A percentile compares a stretch with the other conserved stretches of the same genome.
These are phyloP conservation scores for Apolygus lucorum DNA, from an alignment of 1,140 invertebrate genomes.

Conservation along the genomic window DNA sequence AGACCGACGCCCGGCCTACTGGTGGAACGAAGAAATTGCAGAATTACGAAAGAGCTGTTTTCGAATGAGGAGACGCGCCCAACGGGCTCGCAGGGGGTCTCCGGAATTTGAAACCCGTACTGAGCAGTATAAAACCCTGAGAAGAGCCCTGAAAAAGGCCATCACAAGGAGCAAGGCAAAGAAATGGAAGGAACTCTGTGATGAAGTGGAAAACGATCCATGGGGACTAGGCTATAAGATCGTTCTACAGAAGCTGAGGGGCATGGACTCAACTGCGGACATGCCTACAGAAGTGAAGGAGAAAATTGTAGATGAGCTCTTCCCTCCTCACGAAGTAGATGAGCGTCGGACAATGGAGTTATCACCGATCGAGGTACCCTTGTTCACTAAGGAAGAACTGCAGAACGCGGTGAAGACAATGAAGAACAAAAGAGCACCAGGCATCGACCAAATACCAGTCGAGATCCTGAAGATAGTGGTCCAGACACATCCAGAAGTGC, in stretches of 20 bases:
- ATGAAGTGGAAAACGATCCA: neutral
- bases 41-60: slow-evolving; percentile 32
- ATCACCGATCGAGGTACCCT: neutral
- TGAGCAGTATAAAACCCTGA: neutral
- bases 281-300: no score
- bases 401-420: slow-evolving; percentile 28
- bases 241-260: neutral
- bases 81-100: neutral
- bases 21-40: slow-evolving; percentile 36
- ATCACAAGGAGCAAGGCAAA: neutral
- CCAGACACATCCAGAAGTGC: neutral
- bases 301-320: neutral
- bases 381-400: slow-evolving; percentile 34
- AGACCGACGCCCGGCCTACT: slow-evolving; percentile 31
- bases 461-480: slow-evolving; percentile 31
- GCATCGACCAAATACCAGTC: slow-evolving; percentile 35
- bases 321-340: neutral
- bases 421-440: slow-evolving; percentile 35
- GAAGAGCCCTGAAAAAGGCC: neutral
- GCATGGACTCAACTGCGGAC: neutral
- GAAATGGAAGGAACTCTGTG: neutral
- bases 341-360: neutral
- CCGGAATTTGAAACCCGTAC: neutral
- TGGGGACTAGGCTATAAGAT: slow-evolving; percentile 12
- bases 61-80: slow-evolving; percentile 4